Evolutionary conservation across 2,797 vertebrate species (phyloP), one percentile per base, ranked within the genome.

Genomic region (Sciurus carolinensis): DNA sequence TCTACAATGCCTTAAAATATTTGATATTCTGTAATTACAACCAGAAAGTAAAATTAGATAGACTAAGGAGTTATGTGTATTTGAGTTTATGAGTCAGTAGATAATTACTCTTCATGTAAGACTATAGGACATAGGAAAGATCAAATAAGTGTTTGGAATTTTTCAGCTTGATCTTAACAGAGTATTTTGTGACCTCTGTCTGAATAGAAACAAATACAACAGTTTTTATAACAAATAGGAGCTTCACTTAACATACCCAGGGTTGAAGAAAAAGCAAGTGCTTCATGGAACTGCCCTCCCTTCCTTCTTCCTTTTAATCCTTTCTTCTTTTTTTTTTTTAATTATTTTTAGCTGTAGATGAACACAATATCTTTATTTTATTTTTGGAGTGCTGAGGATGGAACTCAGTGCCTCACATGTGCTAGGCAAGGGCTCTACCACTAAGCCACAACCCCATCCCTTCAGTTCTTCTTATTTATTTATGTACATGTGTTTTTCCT

Each of bases 1-100:
- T 96, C 22, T 90, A 18, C 3, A n/a, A 8, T 42, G 20, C 2
- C 26, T 85, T 88, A 76, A 79, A 88, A 84, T 77, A 64, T 84
- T 97, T 96, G 52, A 66, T 71, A 81, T 94, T 89, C 42, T 84
- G 3, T 64, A 69, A 57, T 24, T 80, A 44, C 3, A 66, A 36
- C 10, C 47, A 57, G 72, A 30, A 89, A 87, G 17, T 90, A 77
- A 87, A 94, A 75, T 88, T 91, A 69, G 36, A 57, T 66, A 30
- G n/a, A 64, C 20, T 54, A 50, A 59, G 9, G 33, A 75, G 7
- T 3, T 82, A 54, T 76, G 15, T 3, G 33, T 75, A 28, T 57
- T 57, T 84, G 11, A 62, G 1, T 44, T 71, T 94, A 36, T 71
- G 11, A 50, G 4, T 52, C 90, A 20, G 81, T 92, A 91, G 77